Evolutionary conservation across 2,797 vertebrate species (phyloP).

Genomic region (Thalassophryne amazonica): DNA sequence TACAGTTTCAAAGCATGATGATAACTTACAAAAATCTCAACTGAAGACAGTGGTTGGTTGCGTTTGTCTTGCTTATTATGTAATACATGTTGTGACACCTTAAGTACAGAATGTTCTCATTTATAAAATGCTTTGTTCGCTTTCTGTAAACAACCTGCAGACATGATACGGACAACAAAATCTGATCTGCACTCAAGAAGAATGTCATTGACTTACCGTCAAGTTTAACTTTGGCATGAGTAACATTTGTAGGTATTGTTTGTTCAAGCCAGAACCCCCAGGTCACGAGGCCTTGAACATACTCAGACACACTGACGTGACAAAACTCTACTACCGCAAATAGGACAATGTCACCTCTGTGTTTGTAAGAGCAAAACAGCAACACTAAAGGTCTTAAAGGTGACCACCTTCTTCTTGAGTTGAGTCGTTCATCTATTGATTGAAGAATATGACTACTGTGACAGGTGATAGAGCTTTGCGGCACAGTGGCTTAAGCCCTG

Average conservation of each 20-base stretch:
- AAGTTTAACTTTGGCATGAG: background rate
- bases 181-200: background rate
- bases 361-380: no score
- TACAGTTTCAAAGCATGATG: no score
- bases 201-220: background rate
- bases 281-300: conserved; percentile 3
- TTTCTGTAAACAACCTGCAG: conserved; percentile 8
- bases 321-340: conserved; percentile 11
- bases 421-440: no score
- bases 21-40: conserved; percentile 13
- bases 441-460: no score
- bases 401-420: no score
- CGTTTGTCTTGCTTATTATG: conserved; percentile 14
- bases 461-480: no score
- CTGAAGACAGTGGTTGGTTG: conserved; percentile 1
- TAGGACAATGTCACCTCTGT: conserved; percentile 6
- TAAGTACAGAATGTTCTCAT: conserved; percentile 11
- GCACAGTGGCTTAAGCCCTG: no score
- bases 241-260: background rate
- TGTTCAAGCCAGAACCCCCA: background rate
- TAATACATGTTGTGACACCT: background rate
- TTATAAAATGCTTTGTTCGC: conserved; percentile 14
- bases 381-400: conserved; percentile 1
- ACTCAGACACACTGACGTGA: background rate
- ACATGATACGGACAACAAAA: conserved; percentile 2